Evolutionary conservation across 2,797 vertebrate species (phyloP), one percentile per base, ranked within the genome.

Genomic region (Enteromius argenteus): DNA sequence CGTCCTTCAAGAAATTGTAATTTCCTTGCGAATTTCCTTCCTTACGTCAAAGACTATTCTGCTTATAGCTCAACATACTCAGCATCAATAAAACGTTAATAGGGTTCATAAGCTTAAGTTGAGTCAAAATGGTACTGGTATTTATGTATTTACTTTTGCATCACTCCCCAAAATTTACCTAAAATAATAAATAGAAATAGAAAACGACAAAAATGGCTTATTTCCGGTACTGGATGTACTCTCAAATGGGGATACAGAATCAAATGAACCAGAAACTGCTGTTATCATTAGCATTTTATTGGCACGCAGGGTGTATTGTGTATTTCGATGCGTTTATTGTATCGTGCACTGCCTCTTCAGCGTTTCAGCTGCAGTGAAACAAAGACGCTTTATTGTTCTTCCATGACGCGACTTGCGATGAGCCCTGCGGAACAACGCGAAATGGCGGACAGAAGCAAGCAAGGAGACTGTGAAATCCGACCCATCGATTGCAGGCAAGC

Each of bases 361-460:
- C 42, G 69, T 64, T 86, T 84, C 82, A 32, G 35, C 53, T 77
- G 68, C 75, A 60, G 17, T 30, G 72, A 82, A 88, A 87, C 87
- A 89, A 89, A 86, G 84, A 81, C 82, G 85, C 69, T 49, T 88
- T 62, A 83, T 81, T 90, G 88, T 87, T 89, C 90, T 89, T 89
- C 90, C 90, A 91, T 90, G 88, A 91, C 89, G 84, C 74, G 82
- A 84, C 87, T 86, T 79, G 68, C 74, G 39, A 85, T 32, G 68
- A 84, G 64, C 68, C 81, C 79, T 69, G 32, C 42, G 35, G 67
- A 77, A 80, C 80, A 72, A 75, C 87, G 87, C 87, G 89, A 92
- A 92, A 92, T 92, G 91, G 91, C 90, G 91, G 91, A 83, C 79
- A 68, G 83, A 79, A 80, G 74, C 56, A 80, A 78, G 84, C 49